Evolutionary conservation across 2,797 vertebrate genomes (phyloP).

Genomic region (Falco cherrug): DNA sequence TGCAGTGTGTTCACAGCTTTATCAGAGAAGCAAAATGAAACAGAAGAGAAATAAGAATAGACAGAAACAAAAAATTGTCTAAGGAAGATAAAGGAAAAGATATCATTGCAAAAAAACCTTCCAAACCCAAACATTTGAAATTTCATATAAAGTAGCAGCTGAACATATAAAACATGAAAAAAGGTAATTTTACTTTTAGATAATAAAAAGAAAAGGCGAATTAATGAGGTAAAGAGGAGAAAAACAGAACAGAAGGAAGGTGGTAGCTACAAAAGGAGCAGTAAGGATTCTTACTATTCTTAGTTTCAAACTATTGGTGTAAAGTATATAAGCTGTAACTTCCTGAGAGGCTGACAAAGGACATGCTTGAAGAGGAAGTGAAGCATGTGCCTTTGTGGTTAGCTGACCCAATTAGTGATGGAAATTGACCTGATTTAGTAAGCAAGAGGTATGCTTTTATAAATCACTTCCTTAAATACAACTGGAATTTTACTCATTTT

Average conservation of each 20-base stretch:
- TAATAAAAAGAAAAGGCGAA: not conserved
- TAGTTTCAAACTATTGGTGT: not conserved
- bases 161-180: not conserved
- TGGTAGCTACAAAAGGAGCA: not conserved
- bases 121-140: not conserved
- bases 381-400: slow-evolving; percentile 25
- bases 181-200: not conserved
- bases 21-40: not conserved
- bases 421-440: slow-evolving; percentile 3
- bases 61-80: not conserved
- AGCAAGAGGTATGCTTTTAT: not conserved
- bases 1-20: not conserved
- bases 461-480: not conserved
- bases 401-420: slow-evolving; percentile 34
- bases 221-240: not conserved
- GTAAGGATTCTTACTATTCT: not conserved
- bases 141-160: not conserved
- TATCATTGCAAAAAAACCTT: not conserved
- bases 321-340: not conserved
- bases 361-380: not conserved
- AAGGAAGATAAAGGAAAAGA: not conserved
- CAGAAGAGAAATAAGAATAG: not conserved
- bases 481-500: not conserved
- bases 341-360: slow-evolving; percentile 47
- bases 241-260: not conserved